Conservation (phyloP, 2,888 invertebrate species). For the Rotaria socialis region DNA sequence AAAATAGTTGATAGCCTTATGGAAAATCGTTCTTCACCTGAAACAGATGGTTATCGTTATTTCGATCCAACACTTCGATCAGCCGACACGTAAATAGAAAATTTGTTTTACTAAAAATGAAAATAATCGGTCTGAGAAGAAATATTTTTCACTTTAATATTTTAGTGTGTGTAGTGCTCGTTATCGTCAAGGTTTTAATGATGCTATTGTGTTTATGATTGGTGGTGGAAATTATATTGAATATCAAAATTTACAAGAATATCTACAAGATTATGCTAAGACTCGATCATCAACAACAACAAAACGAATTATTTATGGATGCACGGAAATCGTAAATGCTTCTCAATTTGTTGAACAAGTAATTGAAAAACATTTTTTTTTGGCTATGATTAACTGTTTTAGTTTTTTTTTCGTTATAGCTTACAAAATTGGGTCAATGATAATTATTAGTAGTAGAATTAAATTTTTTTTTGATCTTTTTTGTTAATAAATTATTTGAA, state of each 20-base stretch:
- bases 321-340: slow-evolving; percentile 86
- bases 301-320: slow-evolving; percentile 75
- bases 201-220: slow-evolving; percentile 62
- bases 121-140: background rate
- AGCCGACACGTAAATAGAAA: background rate
- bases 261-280: slow-evolving; percentile 88
- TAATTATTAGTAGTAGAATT: background rate
- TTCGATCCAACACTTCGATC: slow-evolving; percentile 80
- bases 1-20: slow-evolving; percentile 83
- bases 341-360: slow-evolving; percentile 83
- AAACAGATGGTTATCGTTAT: slow-evolving; percentile 82
- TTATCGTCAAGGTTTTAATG: slow-evolving; percentile 59
- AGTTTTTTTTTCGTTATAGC: background rate
- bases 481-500: background rate
- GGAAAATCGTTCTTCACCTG: slow-evolving; percentile 72
- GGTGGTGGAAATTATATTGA: slow-evolving; percentile 87
- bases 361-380: background rate
- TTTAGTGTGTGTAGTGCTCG: slow-evolving; percentile 52
- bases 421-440: background rate
- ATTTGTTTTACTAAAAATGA: background rate
- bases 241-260: slow-evolving; percentile 94
- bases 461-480: background rate
- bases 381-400: background rate
- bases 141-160: slow-evolving; percentile 40
- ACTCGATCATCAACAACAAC: slow-evolving; percentile 57